Evolutionary conservation across 2,113 vertebrate genomes (phyloP), one percentile per base, ranked within the genome.

Genomic region (Saccopteryx leptura): DNA sequence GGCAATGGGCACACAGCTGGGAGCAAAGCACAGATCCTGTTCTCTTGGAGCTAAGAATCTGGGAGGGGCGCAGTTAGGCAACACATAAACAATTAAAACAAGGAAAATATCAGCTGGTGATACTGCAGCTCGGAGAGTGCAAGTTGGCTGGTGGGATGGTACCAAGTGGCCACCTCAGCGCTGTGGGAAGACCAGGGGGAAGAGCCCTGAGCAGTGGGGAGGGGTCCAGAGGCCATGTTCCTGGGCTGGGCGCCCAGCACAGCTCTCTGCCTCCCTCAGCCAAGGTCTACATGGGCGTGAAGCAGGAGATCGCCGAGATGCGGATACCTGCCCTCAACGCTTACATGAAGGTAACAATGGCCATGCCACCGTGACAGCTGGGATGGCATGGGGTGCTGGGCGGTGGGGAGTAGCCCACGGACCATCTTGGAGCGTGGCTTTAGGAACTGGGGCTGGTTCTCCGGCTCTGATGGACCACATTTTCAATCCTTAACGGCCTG

Each of bases 311-410:
- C 13, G 99, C 99, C 0, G 99, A 99, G 96, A 98, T 69, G 93
- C 97, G 99, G 83, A 99, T 99, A 84, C 99, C 99, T 0, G 98
- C 99, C 69, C 99, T 99, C 95, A 99, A 99, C 39, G 96, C 97
- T 11, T 99, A 99, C 98, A 99, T 99, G 98, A 99, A 99, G 99
- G 99, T 99, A 99, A 87, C 48, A 5, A 2, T 2, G n/a, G 33
- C 95, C 60, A 3, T 12, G 52, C 11, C 5, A 48, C 26, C 85
- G 9, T 11, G 33, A 24, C 4, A 0, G 18, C 6, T 12, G 72
- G 58, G 19, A 24, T 6, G 60, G 10, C 52, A 8, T 1, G 5
- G 68, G 39, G 9, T 17, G 18, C 14, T 54, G 61, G 13, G 17
- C 14, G 72, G 28, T 3, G 24, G 75, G 13, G 26, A 2, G 21